These are phyloP conservation scores for Chromoteleia sp. DNA, from an alignment of 2,888 invertebrate genomes.

Conservation along the genomic window DNA sequence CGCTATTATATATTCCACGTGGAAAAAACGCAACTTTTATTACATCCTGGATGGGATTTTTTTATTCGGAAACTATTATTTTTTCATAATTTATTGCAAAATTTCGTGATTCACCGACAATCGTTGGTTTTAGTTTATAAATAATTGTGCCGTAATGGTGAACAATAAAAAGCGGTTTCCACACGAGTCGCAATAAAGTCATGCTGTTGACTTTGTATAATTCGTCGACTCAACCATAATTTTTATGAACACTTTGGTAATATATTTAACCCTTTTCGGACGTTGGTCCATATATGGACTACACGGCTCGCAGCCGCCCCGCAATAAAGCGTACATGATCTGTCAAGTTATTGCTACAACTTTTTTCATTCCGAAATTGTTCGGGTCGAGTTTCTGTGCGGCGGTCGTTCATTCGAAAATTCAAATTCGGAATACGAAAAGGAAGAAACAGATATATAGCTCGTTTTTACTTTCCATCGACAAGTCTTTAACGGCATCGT, in stretches of 20 bases:
- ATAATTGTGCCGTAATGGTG: conserved; percentile 16
- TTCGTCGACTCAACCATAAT: conserved; percentile 6
- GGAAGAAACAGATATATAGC: not conserved
- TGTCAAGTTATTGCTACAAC: conserved; percentile 12
- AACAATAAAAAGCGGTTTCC: conserved; percentile 14
- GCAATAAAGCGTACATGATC: conserved; percentile 6
- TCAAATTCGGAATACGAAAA: conserved; percentile 5
- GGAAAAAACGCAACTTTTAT: conserved; percentile 32
- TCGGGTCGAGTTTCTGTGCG: not conserved
- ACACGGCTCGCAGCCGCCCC: not conserved
- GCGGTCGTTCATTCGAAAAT: conserved; percentile 23
- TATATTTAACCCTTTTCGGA: conserved; percentile 11
- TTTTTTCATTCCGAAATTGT: conserved; percentile 24
- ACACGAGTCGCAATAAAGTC: conserved; percentile 1
- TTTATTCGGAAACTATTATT: not conserved
- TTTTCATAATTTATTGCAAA: conserved; percentile 21
- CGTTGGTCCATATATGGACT: conserved; percentile 25
- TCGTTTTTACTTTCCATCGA: conserved; percentile 33
- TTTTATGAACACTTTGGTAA: conserved; percentile 37
- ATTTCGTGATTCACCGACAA: conserved; percentile 15
- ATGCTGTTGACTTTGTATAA: conserved; percentile 25
- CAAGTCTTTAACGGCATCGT: conserved; percentile 26
- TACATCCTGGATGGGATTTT: conserved; percentile 6
- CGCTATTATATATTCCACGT: conserved; percentile 13
- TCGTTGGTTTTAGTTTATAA: conserved; percentile 15